Percentiles rank a stretch among this genome's conserved stretches.
Evolutionary conservation across 2,888 invertebrate species (phyloP).

Genomic region (Apoderus coryli): DNA sequence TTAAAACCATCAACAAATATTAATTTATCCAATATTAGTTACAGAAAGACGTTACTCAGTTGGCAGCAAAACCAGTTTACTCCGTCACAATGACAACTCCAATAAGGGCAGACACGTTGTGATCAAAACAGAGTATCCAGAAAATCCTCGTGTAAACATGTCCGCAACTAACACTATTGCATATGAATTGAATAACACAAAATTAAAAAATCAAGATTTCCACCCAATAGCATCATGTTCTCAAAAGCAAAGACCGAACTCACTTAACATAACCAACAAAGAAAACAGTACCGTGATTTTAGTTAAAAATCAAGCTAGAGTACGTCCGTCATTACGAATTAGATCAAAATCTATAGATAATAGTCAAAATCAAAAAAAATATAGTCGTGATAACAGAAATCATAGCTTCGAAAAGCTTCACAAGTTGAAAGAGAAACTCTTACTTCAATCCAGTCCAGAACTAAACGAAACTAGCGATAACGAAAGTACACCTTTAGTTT

Average conservation of each 20-base stretch:
- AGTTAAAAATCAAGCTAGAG: slow-evolving; percentile 20
- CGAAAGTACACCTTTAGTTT: slow-evolving; percentile 54
- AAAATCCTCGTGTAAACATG: slow-evolving; percentile 19
- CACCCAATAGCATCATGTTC: too few species aligned
- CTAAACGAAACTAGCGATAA: slow-evolving; percentile 39
- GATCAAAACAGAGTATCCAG: slow-evolving; percentile 24
- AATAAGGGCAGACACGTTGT: slow-evolving; percentile 26
- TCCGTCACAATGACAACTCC: slow-evolving; percentile 10
- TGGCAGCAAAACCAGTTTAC: slow-evolving; percentile 21
- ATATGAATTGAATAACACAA: too few species aligned
- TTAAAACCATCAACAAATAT: too few species aligned
- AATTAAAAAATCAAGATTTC: too few species aligned
- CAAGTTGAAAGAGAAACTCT: slow-evolving; percentile 29
- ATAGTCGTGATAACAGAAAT: slow-evolving; percentile 13
- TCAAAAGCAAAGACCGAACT: too few species aligned
- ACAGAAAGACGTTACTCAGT: slow-evolving; percentile 23
- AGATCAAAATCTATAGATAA: slow-evolving; percentile 29
- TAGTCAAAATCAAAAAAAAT: slow-evolving; percentile 18
- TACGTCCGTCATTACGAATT: slow-evolving; percentile 16
- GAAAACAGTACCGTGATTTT: slow-evolving; percentile 25
- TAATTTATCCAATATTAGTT: too few species aligned
- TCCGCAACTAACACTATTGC: too few species aligned
- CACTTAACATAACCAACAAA: too few species aligned
- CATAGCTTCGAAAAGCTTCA: slow-evolving; percentile 26
- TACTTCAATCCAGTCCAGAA: slow-evolving; percentile 28